phyloP scores from a whole-genome alignment of 2,797 vertebrate species.

The Lepilemur ruficaudatus region DNA sequence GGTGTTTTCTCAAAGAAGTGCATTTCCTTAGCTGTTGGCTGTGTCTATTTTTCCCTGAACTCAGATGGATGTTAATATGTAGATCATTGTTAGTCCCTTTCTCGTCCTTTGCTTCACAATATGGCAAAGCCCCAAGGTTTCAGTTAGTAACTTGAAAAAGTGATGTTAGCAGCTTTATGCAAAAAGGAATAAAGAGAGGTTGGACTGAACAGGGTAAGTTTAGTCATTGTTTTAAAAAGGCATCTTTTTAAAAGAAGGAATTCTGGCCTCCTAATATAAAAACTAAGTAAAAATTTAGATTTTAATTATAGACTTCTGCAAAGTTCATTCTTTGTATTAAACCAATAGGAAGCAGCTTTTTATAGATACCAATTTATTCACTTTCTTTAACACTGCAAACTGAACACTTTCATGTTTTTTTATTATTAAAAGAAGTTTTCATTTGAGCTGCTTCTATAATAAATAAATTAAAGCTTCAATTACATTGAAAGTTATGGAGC shows the following conservation, averaged over 20 bases:
- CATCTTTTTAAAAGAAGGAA: conserved; percentile 16
- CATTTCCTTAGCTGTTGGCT: not conserved
- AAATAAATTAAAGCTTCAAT: conserved; percentile 12
- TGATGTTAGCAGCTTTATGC: not conserved
- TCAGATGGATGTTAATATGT: not conserved
- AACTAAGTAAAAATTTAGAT: conserved; percentile 54
- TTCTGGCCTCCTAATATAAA: not conserved
- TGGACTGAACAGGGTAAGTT: not conserved
- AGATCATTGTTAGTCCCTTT: not conserved
- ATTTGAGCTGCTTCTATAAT: conserved; percentile 9
- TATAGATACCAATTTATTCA: conserved; percentile 56
- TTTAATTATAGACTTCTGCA: conserved; percentile 66
- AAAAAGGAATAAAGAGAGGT: conserved; percentile 9
- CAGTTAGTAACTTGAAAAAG: not conserved
- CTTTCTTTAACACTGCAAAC: conserved; percentile 40
- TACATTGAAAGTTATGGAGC: conserved; percentile 39
- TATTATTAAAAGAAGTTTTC: conserved; percentile 42
- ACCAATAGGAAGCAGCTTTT: conserved; percentile 47
- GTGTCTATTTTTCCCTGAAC: not conserved
- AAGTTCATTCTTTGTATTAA: conserved; percentile 63
- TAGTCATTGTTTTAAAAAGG: conserved; percentile 49
- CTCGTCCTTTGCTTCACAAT: not conserved
- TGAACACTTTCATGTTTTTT: conserved; percentile 29
- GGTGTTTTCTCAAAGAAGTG: not conserved
- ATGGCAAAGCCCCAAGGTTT: not conserved